Conservation (phyloP, 2,888 invertebrate species). For the Melanargia galathea region DNA sequence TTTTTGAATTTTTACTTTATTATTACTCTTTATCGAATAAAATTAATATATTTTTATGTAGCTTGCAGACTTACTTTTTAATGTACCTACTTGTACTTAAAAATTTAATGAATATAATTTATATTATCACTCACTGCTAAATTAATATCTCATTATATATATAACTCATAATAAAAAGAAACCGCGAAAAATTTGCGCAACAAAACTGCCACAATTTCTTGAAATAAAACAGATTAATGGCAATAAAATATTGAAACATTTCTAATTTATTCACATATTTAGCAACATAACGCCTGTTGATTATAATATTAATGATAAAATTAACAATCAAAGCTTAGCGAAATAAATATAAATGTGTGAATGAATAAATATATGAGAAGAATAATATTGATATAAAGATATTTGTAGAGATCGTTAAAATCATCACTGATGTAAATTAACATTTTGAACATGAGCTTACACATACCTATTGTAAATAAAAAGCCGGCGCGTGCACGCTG, state of each 20-base stretch:
- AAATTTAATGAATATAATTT: background rate
- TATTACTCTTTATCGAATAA: too few relatives aligned
- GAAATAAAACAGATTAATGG: background rate
- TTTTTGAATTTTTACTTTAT: too few relatives aligned
- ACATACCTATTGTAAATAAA: constrained; percentile 40
- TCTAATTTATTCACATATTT: constrained; percentile 18
- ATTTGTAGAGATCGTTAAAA: constrained; percentile 14
- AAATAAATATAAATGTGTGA: constrained; percentile 1
- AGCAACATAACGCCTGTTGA: constrained; percentile 10
- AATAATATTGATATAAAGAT: constrained; percentile 15
- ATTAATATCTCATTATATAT: too few relatives aligned
- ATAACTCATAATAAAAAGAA: background rate
- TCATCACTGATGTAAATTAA: constrained; percentile 10
- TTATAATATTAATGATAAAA: constrained; percentile 5
- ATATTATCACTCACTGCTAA: background rate
- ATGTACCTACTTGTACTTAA: too few relatives aligned
- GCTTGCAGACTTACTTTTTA: too few relatives aligned
- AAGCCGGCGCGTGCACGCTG: constrained; percentile 28
- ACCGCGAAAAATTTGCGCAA: background rate
- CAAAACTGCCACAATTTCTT: background rate
- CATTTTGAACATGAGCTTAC: constrained; percentile 13
- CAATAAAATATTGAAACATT: constrained; percentile 6
- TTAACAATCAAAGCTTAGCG: constrained; percentile 13
- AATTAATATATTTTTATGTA: too few relatives aligned
- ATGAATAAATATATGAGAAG: constrained; percentile 26